A percentile compares a stretch with the other conserved stretches of the same genome.
Conservation (phyloP, 2,888 invertebrate species). For the Crematogaster levior region DNA sequence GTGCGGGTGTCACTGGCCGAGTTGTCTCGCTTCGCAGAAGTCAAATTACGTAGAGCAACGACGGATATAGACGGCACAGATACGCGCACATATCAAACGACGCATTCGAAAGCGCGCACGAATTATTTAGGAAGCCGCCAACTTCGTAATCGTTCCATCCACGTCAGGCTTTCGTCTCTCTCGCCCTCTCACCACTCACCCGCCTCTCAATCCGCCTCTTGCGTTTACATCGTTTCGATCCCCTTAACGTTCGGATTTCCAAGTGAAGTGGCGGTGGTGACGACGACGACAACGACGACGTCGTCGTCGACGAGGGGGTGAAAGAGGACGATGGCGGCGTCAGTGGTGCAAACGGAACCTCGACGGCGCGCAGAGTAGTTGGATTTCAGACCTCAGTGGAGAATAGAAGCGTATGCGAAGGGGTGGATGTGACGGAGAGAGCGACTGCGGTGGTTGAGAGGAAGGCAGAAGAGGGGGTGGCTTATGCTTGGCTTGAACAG, state of each 20-base stretch:
- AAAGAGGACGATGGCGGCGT: slow-evolving; percentile 28
- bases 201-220: slow-evolving; percentile 32
- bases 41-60: slow-evolving; percentile 32
- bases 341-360: slow-evolving; percentile 50
- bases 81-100: slow-evolving; percentile 35
- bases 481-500: slow-evolving; percentile 70
- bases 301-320: neutral
- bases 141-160: slow-evolving; percentile 66
- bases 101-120: slow-evolving; percentile 53
- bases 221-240: slow-evolving; percentile 63
- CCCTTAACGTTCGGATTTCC: slow-evolving; percentile 55
- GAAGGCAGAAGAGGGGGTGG: slow-evolving; percentile 54
- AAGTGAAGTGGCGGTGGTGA: slow-evolving; percentile 30
- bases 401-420: slow-evolving; percentile 17
- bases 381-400: slow-evolving; percentile 53
- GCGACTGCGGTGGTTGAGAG: slow-evolving; percentile 33
- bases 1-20: slow-evolving; percentile 33
- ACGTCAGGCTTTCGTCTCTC: slow-evolving; percentile 36
- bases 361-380: slow-evolving; percentile 66
- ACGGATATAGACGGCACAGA: slow-evolving; percentile 52
- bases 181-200: slow-evolving; percentile 20
- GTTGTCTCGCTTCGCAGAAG: slow-evolving; percentile 40
- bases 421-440: slow-evolving; percentile 42
- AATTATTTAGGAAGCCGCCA: slow-evolving; percentile 69
- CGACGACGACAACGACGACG: slow-evolving; percentile 4